These are phyloP conservation scores for Parazoanthus atlanticus DNA, from an alignment of 92 coral and sea anemone genomes.

Conservation along the genomic window DNA sequence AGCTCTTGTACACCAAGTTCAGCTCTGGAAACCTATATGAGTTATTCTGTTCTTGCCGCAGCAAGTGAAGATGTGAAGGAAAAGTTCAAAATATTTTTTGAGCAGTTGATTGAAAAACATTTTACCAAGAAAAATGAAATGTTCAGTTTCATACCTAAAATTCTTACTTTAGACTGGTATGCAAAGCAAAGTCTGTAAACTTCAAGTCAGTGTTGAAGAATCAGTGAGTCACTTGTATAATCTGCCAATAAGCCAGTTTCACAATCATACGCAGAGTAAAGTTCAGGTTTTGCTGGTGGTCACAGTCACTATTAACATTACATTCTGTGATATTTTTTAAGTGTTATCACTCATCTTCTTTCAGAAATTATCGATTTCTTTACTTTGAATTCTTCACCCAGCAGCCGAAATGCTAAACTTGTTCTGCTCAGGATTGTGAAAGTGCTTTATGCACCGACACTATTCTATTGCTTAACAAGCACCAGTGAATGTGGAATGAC, in stretches of 20 bases:
- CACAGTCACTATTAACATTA: too few relatives aligned
- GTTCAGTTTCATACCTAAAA: constrained; percentile 4
- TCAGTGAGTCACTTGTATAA: neutral
- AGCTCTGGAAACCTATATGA: constrained; percentile 6
- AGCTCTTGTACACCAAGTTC: neutral
- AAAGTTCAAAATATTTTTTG: constrained; percentile 17
- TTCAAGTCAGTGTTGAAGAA: neutral
- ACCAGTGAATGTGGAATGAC: too few relatives aligned
- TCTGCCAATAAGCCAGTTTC: neutral
- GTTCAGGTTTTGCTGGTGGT: too few relatives aligned
- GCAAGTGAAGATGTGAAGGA: constrained; percentile 26
- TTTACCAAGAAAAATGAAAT: constrained; percentile 26
- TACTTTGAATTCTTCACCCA: too few relatives aligned
- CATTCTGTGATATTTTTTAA: too few relatives aligned
- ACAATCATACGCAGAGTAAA: neutral
- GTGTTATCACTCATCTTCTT: too few relatives aligned
- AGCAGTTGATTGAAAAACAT: constrained; percentile 20
- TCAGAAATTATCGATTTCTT: too few relatives aligned
- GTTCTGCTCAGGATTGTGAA: neutral
- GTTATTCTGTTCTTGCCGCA: neutral
- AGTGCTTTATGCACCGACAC: too few relatives aligned
- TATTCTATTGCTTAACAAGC: too few relatives aligned
- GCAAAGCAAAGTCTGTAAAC: neutral
- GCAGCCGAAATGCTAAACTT: too few relatives aligned
- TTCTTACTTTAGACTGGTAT: constrained; percentile 13